Percentiles rank a stretch among this genome's conserved stretches.
These are phyloP conservation scores for Ptychochromis oligacanthus DNA, from an alignment of 2,113 vertebrate species.

Conservation along the genomic window DNA sequence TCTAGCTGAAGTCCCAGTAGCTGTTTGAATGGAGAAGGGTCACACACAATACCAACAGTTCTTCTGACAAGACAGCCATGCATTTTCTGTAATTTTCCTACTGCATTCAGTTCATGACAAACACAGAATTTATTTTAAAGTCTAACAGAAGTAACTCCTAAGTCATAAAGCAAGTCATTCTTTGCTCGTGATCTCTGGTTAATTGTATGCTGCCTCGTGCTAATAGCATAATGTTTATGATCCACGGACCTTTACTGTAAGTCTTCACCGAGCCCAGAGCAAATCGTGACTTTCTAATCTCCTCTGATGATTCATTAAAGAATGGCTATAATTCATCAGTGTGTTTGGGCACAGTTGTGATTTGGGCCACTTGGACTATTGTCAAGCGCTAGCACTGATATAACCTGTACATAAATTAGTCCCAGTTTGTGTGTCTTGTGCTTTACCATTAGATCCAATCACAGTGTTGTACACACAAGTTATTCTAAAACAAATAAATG, in stretches of 20 bases:
- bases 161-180: neutral
- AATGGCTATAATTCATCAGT: constrained; percentile 24
- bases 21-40: constrained; percentile 53
- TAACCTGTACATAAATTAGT: constrained; percentile 9
- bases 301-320: constrained; percentile 33
- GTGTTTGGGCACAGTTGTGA: neutral
- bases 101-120: constrained; percentile 8
- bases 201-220: constrained; percentile 4
- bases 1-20: constrained; percentile 40
- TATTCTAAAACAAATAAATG: neutral
- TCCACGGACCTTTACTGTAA: constrained; percentile 10
- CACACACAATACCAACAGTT: constrained; percentile 31
- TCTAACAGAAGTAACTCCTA: neutral
- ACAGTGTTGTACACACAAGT: neutral
- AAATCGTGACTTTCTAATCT: constrained; percentile 39
- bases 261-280: constrained; percentile 15
- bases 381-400: neutral
- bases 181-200: neutral
- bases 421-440: neutral
- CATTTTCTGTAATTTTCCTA: constrained; percentile 22
- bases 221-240: constrained; percentile 24
- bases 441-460: neutral
- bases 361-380: constrained; percentile 5
- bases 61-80: neutral
- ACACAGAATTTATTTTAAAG: neutral